Base-by-base conservation (phyloP, 2,797 vertebrate genomes). In the Gallinago solitaria region DNA sequence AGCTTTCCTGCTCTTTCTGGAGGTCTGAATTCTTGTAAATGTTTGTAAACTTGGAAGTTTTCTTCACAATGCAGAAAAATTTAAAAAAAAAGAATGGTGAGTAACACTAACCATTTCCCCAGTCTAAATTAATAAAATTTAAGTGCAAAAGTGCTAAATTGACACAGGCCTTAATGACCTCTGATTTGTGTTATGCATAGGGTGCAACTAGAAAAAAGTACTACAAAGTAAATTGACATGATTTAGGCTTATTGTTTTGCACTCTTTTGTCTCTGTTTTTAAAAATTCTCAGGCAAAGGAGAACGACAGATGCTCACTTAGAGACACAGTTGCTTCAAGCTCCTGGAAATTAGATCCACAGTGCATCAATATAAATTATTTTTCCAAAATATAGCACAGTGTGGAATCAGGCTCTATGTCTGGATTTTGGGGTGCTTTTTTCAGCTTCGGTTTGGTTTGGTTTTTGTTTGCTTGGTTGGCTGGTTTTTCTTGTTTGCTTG, bases 381-480 rank as follows among this genome's bases (percentile, higher is more conserved):
- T 12, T 3, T 18, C 12, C 4, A 50, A 78, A 57, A 51, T 32
- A 12, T 4, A 13, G 4, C 59, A 77, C 24, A 69, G 13, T 14
- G 2, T 2, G 16, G 25, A 88, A 43, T 23, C 20, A 25, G 11
- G 16, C 2, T n/a, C 12, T 50, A 2, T 24, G 6, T 41, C 45
- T 41, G 6, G 3, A 1, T 11, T n/a, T 50, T 39, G 12, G 7
- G 6, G 7, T 24, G 17, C 3, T 11, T 30, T 14, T 4, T 4
- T 32, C 39, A 11, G 54, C 21, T 5, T 9, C 37, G 47, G 21
- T 12, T 47, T 47, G 47, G 47, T 23, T 48, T 47, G 45, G 20
- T 12, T 47, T 47, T 47, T 47, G 11, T 11, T 47, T 47, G 45
- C 1, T 8, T 47, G 45, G 20, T 47, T 47, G 45, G 45, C 10